These are phyloP conservation scores for Hemichromis elongatus DNA, from an alignment of 2,113 vertebrate species.

Conservation along the genomic window DNA sequence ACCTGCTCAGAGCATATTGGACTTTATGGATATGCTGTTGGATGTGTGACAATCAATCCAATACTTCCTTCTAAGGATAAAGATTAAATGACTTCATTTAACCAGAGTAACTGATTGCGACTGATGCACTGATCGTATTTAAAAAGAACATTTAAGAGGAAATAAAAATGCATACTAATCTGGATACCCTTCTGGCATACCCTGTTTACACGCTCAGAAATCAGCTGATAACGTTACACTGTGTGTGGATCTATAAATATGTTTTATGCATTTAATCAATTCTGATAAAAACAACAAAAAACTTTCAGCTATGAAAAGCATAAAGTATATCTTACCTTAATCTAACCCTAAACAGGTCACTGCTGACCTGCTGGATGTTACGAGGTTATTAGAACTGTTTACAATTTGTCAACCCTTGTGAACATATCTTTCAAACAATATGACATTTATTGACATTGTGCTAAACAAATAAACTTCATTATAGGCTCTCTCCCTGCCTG, in stretches of 20 bases:
- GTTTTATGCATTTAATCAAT: neutral
- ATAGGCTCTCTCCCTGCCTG: neutral
- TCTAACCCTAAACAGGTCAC: neutral
- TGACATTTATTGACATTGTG: constrained; percentile 31
- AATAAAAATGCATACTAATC: neutral
- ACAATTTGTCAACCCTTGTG: neutral
- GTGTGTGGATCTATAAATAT: neutral
- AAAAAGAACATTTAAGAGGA: neutral
- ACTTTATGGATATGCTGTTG: neutral
- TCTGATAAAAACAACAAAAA: neutral
- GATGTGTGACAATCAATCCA: neutral
- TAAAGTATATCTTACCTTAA: neutral
- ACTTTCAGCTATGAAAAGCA: neutral
- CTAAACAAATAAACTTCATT: constrained; percentile 48
- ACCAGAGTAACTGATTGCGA: neutral
- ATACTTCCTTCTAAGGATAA: neutral
- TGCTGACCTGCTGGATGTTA: neutral
- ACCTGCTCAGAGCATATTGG: neutral
- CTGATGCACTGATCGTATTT: neutral
- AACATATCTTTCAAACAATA: neutral
- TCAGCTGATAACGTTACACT: neutral
- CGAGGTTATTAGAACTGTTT: neutral
- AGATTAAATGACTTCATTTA: neutral
- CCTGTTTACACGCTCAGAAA: fast-evolving
- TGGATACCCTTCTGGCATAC: neutral